Percentiles rank a stretch among this genome's conserved stretches.
These are phyloP conservation scores for Hypanus sabinus DNA, from an alignment of 2,113 vertebrate genomes.

Conservation along the genomic window DNA sequence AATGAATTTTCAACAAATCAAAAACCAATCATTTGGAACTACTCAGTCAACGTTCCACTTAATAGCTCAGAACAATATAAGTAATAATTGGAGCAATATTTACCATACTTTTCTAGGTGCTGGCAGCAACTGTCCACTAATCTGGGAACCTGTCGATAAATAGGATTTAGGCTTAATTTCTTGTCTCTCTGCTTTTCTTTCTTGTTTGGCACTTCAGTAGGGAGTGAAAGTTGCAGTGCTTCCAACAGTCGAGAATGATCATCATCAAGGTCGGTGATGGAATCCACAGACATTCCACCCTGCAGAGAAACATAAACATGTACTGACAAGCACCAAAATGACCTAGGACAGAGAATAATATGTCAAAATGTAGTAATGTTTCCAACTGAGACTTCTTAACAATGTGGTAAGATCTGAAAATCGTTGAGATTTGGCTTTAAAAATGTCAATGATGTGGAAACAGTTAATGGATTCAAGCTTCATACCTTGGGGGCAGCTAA, in stretches of 20 bases:
- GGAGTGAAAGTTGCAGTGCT: conserved; percentile 91
- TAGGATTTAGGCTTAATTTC: conserved; percentile 92
- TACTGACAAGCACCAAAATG: background rate
- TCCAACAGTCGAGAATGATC: conserved; percentile 87
- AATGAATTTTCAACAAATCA: background rate
- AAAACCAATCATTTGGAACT: background rate
- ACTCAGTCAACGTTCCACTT: background rate
- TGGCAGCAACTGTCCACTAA: conserved; percentile 92
- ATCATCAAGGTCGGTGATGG: conserved; percentile 94
- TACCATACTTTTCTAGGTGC: conserved; percentile 91
- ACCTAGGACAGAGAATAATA: background rate
- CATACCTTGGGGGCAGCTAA: background rate
- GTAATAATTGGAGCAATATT: conserved; percentile 40
- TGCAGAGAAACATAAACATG: conserved; percentile 52
- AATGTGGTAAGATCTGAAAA: background rate
- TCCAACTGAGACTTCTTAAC: background rate
- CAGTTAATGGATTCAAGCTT: background rate
- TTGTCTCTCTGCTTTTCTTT: conserved; percentile 83
- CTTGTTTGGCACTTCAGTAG: conserved; percentile 74
- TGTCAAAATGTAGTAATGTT: background rate
- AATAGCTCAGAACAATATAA: background rate
- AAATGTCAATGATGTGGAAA: background rate
- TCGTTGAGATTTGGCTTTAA: background rate
- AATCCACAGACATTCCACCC: conserved; percentile 97
- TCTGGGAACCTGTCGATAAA: conserved; percentile 90